Percentiles rank a stretch among this genome's conserved stretches.
Evolutionary conservation across 2,113 vertebrate species (phyloP).

Genomic region (Dicerorhinus sumatrensis): DNA sequence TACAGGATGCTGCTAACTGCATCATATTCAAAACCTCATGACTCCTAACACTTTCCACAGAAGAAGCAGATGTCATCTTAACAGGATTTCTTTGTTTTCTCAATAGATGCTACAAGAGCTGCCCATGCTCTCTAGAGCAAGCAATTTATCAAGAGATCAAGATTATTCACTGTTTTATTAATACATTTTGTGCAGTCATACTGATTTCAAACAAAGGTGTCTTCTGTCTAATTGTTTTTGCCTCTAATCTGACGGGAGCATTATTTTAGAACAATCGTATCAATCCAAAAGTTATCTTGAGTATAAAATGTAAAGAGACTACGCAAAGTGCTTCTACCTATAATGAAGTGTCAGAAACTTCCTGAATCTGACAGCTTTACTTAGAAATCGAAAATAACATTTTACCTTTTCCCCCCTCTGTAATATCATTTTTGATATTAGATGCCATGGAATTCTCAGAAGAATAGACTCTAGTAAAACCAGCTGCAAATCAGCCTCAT

Average conservation of each 20-base stretch:
- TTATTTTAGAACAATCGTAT: constrained; percentile 72
- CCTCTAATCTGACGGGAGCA: constrained; percentile 52
- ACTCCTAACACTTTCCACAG: constrained; percentile 56
- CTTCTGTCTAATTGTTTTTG: constrained; percentile 76
- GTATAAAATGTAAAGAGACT: constrained; percentile 69
- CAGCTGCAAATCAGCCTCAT: constrained; percentile 18
- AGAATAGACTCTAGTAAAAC: constrained; percentile 2
- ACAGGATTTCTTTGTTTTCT: constrained; percentile 81
- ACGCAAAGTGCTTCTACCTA: constrained; percentile 52
- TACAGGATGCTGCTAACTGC: constrained; percentile 50
- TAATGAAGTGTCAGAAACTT: constrained; percentile 75
- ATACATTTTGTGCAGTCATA: constrained; percentile 69
- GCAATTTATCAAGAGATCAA: constrained; percentile 79
- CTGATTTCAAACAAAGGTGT: constrained; percentile 76
- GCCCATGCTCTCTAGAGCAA: constrained; percentile 63
- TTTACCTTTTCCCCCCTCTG: not conserved
- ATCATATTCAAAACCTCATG: constrained; percentile 71
- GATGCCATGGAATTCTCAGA: not conserved
- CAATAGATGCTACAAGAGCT: constrained; percentile 72
- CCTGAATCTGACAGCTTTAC: constrained; percentile 59
- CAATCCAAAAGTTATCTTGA: constrained; percentile 68
- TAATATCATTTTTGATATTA: constrained; percentile 18
- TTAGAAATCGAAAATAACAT: constrained; percentile 58
- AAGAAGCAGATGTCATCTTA: constrained; percentile 79
- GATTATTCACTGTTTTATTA: constrained; percentile 78